Evolutionary conservation across 2,888 invertebrate genomes (phyloP), one percentile per base, ranked within the genome.

Genomic region (Gandaritis pyraliata): DNA sequence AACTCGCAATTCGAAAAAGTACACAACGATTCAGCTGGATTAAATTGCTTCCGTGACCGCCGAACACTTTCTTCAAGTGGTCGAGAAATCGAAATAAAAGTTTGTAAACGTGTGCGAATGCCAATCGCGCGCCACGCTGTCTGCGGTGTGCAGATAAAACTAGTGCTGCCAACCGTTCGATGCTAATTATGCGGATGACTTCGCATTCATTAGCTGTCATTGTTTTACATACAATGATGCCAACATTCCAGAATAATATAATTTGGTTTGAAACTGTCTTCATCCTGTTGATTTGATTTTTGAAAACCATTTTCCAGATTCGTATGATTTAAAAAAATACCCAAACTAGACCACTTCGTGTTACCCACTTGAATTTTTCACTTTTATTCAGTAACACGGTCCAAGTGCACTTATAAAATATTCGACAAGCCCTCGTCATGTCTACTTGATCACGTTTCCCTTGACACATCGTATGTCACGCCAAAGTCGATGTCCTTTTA

Each of bases 101-200:
- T 39, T 53, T 12, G 11, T 52, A 64, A 67, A 60, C 61, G 59
- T 60, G 75, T 59, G 59, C 58, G 75, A 72, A 74, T 81, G 60
- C 83, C 83, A 85, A 86, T 86, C 82, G 74, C 81, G 85, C 90
- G 89, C 89, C 90, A 84, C 74, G 85, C 89, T 77, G 90, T 90
- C 90, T 90, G 83, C 73, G 68, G 71, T 58, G 63, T 65, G 62
- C 58, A 72, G 75, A 77, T 75, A 76, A 77, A 77, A 75, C 73
- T 64, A 59, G 51, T 62, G 73, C 76, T 85, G 83, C 83, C 84
- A 85, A 82, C 48, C 74, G 71, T 61, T 70, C 66, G 64, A 69
- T 73, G 80, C 75, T 77, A 81, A 76, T 68, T 71, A 56, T 61
- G 50, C 58, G 63, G 52, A 64, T 69, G 61, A 54, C 69, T 67